Base-by-base conservation (phyloP, 2,113 vertebrate genomes). In the Nipponia nippon region DNA sequence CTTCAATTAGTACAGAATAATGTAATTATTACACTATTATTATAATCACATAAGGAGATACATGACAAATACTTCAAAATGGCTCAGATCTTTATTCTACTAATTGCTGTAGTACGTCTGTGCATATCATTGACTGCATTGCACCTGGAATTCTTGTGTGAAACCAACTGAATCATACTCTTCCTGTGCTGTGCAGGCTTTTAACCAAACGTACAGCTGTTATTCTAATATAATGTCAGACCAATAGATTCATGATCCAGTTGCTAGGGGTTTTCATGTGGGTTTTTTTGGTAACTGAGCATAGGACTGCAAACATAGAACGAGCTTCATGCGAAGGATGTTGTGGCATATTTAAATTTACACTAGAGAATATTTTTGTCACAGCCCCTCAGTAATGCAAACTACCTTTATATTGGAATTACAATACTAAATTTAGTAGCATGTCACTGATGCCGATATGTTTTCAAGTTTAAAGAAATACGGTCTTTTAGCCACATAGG, bases 1-100 rank as follows among this genome's bases (percentile, higher is more conserved):
- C 49, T 94, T 47, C 79, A 94, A 63, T 96, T 89, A 93, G 26
- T 49, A 75, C 47, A 61, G n/a, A 89, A 53, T 81, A 87, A 92
- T 42, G 50, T 58, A 91, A 89, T 67, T 72, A 90, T 78, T 78
- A 78, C 38, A 59, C 26, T 69, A 19, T 49, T 87, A 73, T 40
- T 80, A 25, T 34, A 91, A 70, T 88, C 49, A 63, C 30, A n/a
- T 26, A 90, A 80, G 58, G 62, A 93, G 38, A 71, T 66, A 86
- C 5, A 59, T 84, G 38, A 89, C 72, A 81, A 89, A 91, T 70
- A 76, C 44, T 75, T 83, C 36, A 83, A 46, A 94, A 83, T 69
- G 36, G 21, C 80, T 93, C 47, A 79, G 83, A 82, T 63, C 50
- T 95, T 93, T 73, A 83, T 82, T 88, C 16, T 63, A 8, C 21